Evolutionary conservation across 1,140 invertebrate species (phyloP).

Genomic region (Chelonus insularis): DNA sequence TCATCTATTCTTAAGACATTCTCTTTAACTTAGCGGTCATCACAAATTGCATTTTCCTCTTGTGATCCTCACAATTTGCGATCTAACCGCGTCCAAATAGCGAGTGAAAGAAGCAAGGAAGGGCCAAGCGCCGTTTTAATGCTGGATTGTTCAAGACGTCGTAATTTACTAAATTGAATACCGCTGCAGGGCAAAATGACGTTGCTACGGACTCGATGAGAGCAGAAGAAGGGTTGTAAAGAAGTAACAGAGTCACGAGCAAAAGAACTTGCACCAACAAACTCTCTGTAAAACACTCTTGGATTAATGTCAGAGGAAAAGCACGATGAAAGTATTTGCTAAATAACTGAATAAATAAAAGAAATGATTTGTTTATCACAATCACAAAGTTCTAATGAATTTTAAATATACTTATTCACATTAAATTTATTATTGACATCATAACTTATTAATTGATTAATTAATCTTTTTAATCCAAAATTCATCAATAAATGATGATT

Average conservation of each 20-base stretch:
- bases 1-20: too few relatives aligned
- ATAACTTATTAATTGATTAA: too few relatives aligned
- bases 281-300: too few relatives aligned
- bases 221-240: background rate
- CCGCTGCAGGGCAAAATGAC: slow-evolving; percentile 36
- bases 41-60: background rate
- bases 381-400: too few relatives aligned
- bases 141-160: slow-evolving; percentile 31
- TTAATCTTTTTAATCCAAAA: too few relatives aligned
- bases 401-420: too few relatives aligned
- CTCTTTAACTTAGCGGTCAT: slow-evolving; percentile 1
- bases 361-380: too few relatives aligned
- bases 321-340: too few relatives aligned
- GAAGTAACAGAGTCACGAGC: slow-evolving; percentile 11
- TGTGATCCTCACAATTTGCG: slow-evolving; percentile 11
- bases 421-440: too few relatives aligned
- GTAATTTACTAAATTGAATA: slow-evolving; percentile 49
- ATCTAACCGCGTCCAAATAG: background rate
- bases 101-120: background rate
- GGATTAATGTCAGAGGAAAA: too few relatives aligned
- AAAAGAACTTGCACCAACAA: slow-evolving; percentile 14
- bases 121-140: slow-evolving; percentile 16
- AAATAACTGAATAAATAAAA: too few relatives aligned
- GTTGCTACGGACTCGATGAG: slow-evolving; percentile 21
- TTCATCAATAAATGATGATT: too few relatives aligned